Evolutionary conservation across 2,113 vertebrate genomes (phyloP).

Genomic region (Esox niger): DNA sequence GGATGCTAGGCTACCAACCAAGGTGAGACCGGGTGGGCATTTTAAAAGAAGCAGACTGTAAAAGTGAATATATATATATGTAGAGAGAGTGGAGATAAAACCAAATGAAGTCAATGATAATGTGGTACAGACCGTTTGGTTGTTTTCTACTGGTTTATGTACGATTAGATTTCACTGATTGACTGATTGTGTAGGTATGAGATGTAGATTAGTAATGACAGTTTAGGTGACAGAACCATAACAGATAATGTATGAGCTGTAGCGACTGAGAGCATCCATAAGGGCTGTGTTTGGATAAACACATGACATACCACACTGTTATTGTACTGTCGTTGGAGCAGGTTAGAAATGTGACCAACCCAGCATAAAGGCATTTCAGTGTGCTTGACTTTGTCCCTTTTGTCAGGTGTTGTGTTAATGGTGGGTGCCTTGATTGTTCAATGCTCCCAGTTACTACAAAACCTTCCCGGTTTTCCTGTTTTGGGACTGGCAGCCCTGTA

Average conservation of each 20-base stretch:
- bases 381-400: no score
- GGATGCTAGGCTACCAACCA: constrained; percentile 52
- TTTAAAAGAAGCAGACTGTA: neutral
- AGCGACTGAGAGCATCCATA: constrained; percentile 1
- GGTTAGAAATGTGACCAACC: no score
- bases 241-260: neutral
- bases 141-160: neutral
- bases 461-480: neutral
- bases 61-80: neutral
- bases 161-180: neutral
- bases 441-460: neutral
- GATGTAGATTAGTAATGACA: neutral
- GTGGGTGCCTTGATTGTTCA: neutral
- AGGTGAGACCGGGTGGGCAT: constrained; percentile 47
- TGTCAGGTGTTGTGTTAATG: no score
- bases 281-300: neutral
- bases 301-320: no score
- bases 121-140: neutral
- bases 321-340: no score
- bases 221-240: constrained; percentile 6
- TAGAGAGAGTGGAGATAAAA: neutral
- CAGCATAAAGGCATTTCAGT: no score
- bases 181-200: neutral
- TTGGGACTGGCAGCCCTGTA: constrained; percentile 13
- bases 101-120: neutral